Conservation (phyloP, 2,888 invertebrate species). For the Ecliptopera silaceata region DNA sequence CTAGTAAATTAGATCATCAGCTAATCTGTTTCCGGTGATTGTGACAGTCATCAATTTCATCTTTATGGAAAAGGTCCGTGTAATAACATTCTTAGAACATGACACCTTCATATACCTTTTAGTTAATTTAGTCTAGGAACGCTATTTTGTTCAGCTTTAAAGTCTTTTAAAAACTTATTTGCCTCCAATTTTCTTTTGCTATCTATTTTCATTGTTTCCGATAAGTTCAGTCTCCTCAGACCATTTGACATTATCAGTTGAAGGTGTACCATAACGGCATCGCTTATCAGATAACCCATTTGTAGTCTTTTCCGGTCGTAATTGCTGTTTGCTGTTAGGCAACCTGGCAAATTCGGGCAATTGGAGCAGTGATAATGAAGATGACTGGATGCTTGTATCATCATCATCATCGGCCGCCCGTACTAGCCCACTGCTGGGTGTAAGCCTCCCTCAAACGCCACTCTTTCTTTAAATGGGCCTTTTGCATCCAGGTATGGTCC, state of each 20-base stretch:
- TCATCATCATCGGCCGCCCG: too few species aligned
- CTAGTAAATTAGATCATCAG: conserved; percentile 32
- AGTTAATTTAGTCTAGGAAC: not conserved
- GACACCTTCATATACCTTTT: conserved; percentile 21
- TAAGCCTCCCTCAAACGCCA: too few species aligned
- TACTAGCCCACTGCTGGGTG: too few species aligned
- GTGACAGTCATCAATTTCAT: conserved; percentile 30
- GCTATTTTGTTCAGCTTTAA: too few species aligned
- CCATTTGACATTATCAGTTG: conserved; percentile 51
- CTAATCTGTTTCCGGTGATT: conserved; percentile 32
- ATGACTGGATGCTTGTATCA: too few species aligned
- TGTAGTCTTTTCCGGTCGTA: conserved; percentile 59
- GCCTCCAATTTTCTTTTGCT: conserved; percentile 9
- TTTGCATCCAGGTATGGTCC: too few species aligned
- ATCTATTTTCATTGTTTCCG: conserved; percentile 19
- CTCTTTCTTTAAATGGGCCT: too few species aligned
- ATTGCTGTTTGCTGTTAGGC: conserved; percentile 46
- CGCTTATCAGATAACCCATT: conserved; percentile 61
- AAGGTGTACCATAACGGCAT: conserved; percentile 54
- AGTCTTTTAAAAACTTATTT: not conserved
- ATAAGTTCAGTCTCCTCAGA: conserved; percentile 35
- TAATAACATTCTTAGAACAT: conserved; percentile 31
- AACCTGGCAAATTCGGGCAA: conserved; percentile 63
- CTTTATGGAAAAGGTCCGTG: conserved; percentile 27
- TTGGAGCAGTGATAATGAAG: conserved; percentile 52